Evolutionary conservation across 2,113 vertebrate species (phyloP), one percentile per base, ranked within the genome.

Genomic region (Bungarus multicinctus): DNA sequence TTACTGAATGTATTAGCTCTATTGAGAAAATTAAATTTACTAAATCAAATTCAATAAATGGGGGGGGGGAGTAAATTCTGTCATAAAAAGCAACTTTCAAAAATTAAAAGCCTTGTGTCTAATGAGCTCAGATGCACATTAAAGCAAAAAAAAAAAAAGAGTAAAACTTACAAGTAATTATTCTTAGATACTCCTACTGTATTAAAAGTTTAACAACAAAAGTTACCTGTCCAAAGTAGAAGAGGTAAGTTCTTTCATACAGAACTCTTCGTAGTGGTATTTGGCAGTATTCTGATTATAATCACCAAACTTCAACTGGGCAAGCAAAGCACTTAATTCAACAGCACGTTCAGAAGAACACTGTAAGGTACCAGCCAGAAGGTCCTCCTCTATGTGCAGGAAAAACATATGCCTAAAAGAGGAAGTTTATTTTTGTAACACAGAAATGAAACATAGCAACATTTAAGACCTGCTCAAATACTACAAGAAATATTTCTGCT

Each of bases 231-330:
- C 98, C 92, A 98, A 92, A 90, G 96, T 64, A 3, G 97, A 92
- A 0, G 97, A 97, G 94, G 97, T 98, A 89, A 98, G 98, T 85
- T 99, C 98, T 95, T 98, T 98, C 2, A 98, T 97, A 94, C 98
- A 99, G 89, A 99, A 94, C 53, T 99, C 98, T 0, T 98, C 98
- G 25, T 99, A 99, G 97, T 94, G 99, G 96, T 99, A 99, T 97
- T 98, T 98, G 93, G 99, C 99, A 0, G 99, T 99, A 97, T 99
- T 99, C 97, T 99, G 99, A 96, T 99, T 99, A 96, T 99, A 99
- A 97, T 99, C 99, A 3, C 99, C 99, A 39, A 99, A 99, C 95
- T 99, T 99, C 5, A 98, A 98, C 96, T 99, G 99, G 9, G 99
- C 99, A 97, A 99, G 95, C 50, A 99, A 97, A 0, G 99, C 98